phyloP scores from a whole-genome alignment of 2,797 vertebrate species.

The Carapus acus region DNA sequence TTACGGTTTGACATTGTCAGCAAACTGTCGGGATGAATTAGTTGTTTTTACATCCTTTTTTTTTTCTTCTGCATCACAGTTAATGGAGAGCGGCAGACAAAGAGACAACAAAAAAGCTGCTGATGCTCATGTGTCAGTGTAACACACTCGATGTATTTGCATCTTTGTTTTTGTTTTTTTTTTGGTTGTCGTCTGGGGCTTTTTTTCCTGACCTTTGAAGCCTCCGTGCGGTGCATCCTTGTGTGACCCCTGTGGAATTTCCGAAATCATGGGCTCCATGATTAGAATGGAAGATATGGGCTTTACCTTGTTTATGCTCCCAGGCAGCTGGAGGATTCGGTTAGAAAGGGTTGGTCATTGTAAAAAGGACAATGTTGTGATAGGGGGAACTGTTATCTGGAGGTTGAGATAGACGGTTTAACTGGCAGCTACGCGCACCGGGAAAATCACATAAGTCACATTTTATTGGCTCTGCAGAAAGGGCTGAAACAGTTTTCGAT shows the following conservation, averaged over 20 bases:
- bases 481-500: constrained; percentile 19
- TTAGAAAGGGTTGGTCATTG: constrained; percentile 58
- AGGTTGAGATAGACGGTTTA: constrained; percentile 59
- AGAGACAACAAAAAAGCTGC: constrained; percentile 13
- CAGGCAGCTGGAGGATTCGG: constrained; percentile 65
- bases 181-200: too few relatives aligned
- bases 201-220: constrained; percentile 3
- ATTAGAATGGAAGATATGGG: constrained; percentile 20
- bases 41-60: constrained; percentile 4
- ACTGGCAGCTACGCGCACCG: constrained; percentile 51
- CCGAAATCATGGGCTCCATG: neutral
- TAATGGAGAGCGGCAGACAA: constrained; percentile 1
- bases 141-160: too few relatives aligned
- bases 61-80: neutral
- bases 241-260: neutral
- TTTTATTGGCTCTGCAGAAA: constrained; percentile 33
- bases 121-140: too few relatives aligned
- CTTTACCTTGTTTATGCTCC: constrained; percentile 30
- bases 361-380: constrained; percentile 49
- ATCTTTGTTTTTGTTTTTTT: too few relatives aligned
- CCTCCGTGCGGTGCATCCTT: neutral
- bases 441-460: constrained; percentile 52
- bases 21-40: constrained; percentile 22
- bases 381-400: constrained; percentile 66
- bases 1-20: constrained; percentile 34